Percentiles rank a stretch among this genome's conserved stretches.
phyloP scores from a whole-genome alignment of 2,797 vertebrate species.

The Apodemus agrarius region DNA sequence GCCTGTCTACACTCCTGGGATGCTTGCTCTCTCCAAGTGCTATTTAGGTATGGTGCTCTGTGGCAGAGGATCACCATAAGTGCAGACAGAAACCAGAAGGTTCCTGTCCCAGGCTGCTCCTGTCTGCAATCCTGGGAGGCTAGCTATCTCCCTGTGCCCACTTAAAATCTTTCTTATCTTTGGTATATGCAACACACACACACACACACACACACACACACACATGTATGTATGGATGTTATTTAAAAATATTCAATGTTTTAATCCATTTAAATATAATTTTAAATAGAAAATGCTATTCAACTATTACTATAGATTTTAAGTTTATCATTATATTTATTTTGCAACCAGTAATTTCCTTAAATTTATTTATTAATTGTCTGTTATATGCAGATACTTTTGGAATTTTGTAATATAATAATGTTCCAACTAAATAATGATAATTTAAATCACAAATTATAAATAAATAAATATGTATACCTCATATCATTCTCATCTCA shows the following conservation, averaged over 20 bases:
- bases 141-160: too few relatives aligned
- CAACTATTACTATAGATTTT: neutral
- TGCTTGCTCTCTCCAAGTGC: too few relatives aligned
- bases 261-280: conserved; percentile 24
- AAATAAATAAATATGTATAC: neutral
- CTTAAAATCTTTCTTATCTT: neutral
- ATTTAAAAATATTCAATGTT: neutral
- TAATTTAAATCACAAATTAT: neutral
- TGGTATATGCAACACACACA: neutral
- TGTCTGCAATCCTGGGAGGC: too few relatives aligned
- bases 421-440: neutral
- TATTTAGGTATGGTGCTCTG: too few relatives aligned
- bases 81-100: too few relatives aligned
- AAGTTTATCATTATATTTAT: neutral
- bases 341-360: neutral
- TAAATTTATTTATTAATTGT: neutral
- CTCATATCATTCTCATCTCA: neutral
- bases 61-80: too few relatives aligned
- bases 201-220: too few relatives aligned
- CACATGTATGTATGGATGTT: too few relatives aligned
- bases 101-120: too few relatives aligned
- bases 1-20: too few relatives aligned
- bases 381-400: neutral
- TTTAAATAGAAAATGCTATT: neutral
- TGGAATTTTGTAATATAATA: neutral